Conservation (phyloP, 1,140 invertebrate species). For the Drosophila pandora region DNA sequence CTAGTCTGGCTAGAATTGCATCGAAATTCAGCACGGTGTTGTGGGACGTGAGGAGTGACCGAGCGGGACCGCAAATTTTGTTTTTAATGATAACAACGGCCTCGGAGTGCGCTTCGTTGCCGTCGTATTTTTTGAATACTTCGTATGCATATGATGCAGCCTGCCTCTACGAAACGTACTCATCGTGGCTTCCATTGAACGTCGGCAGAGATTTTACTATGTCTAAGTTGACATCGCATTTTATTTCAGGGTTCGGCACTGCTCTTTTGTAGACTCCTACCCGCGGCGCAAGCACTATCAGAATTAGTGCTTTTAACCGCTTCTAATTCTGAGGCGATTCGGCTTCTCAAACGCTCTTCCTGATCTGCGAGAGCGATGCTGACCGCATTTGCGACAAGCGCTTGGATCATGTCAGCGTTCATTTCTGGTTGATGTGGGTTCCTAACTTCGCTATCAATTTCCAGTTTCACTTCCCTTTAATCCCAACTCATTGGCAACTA, state of each 20-base stretch:
- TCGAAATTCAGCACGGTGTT: too few species aligned
- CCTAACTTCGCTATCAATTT: too few species aligned
- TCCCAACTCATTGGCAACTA: too few species aligned
- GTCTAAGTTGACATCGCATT: slow-evolving; percentile 20
- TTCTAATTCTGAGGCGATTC: not conserved
- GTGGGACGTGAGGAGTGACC: too few species aligned
- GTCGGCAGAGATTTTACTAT: slow-evolving; percentile 24
- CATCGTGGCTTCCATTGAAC: not conserved
- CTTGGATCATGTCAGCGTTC: too few species aligned
- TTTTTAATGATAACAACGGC: slow-evolving; percentile 3
- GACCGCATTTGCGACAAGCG: too few species aligned
- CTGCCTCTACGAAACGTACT: not conserved
- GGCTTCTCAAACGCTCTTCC: not conserved
- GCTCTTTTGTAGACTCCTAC: not conserved
- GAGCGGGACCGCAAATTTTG: too few species aligned
- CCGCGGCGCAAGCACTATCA: too few species aligned
- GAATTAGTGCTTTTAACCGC: not conserved
- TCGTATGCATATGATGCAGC: slow-evolving; percentile 11
- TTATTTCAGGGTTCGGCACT: slow-evolving; percentile 6
- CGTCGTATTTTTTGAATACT: slow-evolving; percentile 8
- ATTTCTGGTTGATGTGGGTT: not conserved
- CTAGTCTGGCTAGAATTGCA: too few species aligned
- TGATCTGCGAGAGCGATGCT: too few species aligned
- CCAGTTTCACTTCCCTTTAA: too few species aligned
- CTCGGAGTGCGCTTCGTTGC: slow-evolving; percentile 7